A percentile compares a stretch with the other conserved stretches of the same genome.
Evolutionary conservation across 2,888 invertebrate species (phyloP).

Genomic region (Amphipyra tragopoginis): DNA sequence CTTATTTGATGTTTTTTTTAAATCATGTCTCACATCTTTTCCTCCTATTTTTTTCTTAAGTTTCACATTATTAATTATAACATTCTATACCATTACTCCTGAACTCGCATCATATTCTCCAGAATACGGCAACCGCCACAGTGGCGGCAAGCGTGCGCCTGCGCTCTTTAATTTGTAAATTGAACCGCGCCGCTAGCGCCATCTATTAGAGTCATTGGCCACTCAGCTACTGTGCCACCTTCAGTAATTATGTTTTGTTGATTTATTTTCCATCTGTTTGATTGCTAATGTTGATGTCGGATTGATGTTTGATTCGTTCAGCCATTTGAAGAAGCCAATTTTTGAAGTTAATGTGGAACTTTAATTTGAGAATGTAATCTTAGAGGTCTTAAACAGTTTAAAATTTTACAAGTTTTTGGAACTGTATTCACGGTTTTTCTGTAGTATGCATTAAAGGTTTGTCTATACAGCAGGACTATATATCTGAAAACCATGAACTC

Average conservation of each 20-base stretch:
- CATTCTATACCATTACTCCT: not conserved
- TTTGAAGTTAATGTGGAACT: not conserved
- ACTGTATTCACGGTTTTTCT: too few species aligned
- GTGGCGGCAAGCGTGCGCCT: constrained; percentile 68
- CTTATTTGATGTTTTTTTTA: too few species aligned
- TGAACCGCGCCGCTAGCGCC: constrained; percentile 80
- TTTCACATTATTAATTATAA: too few species aligned
- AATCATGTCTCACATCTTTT: too few species aligned
- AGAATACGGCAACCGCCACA: constrained; percentile 68
- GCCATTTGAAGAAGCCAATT: not conserved
- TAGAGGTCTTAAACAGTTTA: too few species aligned
- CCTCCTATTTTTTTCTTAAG: too few species aligned
- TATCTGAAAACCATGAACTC: too few species aligned
- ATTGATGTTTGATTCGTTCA: constrained; percentile 43
- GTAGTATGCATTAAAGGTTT: too few species aligned
- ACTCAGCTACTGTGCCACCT: constrained; percentile 62
- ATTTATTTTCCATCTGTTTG: constrained; percentile 40
- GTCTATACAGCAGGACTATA: too few species aligned
- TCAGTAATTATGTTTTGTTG: constrained; percentile 48
- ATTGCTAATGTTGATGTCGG: constrained; percentile 41
- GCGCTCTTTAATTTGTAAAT: constrained; percentile 87
- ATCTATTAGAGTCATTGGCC: constrained; percentile 78
- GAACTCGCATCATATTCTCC: constrained; percentile 1
- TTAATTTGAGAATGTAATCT: not conserved
- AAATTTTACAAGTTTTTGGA: too few species aligned